phyloP scores from a whole-genome alignment of 1,140 invertebrate genomes.

The Saxidomus purpurata region DNA sequence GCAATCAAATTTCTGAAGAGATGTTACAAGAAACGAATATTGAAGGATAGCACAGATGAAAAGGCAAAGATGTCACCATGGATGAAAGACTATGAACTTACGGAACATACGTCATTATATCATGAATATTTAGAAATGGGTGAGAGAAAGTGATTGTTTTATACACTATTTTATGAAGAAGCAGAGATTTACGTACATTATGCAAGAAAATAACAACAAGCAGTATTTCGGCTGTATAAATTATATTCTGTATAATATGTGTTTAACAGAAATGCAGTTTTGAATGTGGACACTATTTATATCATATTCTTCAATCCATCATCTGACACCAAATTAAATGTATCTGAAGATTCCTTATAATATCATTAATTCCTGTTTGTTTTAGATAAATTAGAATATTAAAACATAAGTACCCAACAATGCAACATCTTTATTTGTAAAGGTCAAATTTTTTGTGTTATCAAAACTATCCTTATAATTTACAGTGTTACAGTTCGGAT shows the following conservation, averaged over 20 bases:
- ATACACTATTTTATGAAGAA: background rate
- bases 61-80: slow-evolving; percentile 88
- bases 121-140: slow-evolving; percentile 99
- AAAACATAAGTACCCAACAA: too few species aligned
- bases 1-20: slow-evolving; percentile 88
- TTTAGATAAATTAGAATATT: too few species aligned
- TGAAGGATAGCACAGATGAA: slow-evolving; percentile 79
- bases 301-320: too few species aligned
- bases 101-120: slow-evolving; percentile 94
- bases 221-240: background rate
- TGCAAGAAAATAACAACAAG: background rate
- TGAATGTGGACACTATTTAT: background rate
- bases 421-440: too few species aligned
- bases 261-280: background rate
- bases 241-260: background rate
- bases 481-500: slow-evolving; percentile 92
- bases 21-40: slow-evolving; percentile 64
- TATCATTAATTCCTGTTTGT: too few species aligned
- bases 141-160: slow-evolving; percentile 84
- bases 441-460: too few species aligned
- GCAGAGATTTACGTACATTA: background rate
- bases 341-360: too few species aligned
- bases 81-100: slow-evolving; percentile 97
- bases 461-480: slow-evolving; percentile 21
- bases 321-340: too few species aligned